Percentiles rank a stretch among this genome's conserved stretches.
Evolutionary conservation across 2,797 vertebrate genomes (phyloP).

Genomic region (Coregonus ussuriensis): DNA sequence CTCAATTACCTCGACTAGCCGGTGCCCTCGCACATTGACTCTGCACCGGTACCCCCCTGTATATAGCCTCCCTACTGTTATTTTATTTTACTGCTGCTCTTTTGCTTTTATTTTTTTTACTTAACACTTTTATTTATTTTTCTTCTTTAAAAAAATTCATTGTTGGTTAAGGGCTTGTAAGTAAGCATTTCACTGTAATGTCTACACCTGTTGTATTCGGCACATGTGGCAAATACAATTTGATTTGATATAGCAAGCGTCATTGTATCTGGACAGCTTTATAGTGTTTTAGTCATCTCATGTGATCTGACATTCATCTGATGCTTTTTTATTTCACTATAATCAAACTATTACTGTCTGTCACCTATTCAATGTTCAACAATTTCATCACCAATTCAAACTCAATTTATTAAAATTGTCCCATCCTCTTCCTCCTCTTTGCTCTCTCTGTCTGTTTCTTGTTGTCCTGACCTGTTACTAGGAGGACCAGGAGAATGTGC

Average conservation of each 20-base stretch:
- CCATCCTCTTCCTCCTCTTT: not conserved
- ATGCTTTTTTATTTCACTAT: not conserved
- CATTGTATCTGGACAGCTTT: not conserved
- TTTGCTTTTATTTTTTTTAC: no score
- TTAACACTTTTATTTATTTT: no score
- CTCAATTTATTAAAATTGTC: not conserved
- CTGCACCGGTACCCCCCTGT: no score
- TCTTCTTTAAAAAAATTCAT: no score
- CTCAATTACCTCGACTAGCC: no score
- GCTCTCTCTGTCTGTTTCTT: not conserved
- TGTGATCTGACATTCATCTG: not conserved
- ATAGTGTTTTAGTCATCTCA: not conserved
- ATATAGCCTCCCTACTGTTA: no score
- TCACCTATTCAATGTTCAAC: not conserved
- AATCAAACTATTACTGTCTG: not conserved
- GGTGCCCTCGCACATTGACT: no score
- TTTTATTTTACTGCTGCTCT: no score
- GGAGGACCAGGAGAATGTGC: slow-evolving; percentile 94
- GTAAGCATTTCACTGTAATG: no score
- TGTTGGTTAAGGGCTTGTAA: no score
- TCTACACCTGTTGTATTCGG: no score
- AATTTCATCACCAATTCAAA: not conserved
- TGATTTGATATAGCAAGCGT: not conserved
- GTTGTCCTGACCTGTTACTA: slow-evolving; percentile 45
- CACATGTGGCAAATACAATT: no score